Conservation (phyloP, 2,797 vertebrate genomes). For the Phyllotis vaccarum region DNA sequence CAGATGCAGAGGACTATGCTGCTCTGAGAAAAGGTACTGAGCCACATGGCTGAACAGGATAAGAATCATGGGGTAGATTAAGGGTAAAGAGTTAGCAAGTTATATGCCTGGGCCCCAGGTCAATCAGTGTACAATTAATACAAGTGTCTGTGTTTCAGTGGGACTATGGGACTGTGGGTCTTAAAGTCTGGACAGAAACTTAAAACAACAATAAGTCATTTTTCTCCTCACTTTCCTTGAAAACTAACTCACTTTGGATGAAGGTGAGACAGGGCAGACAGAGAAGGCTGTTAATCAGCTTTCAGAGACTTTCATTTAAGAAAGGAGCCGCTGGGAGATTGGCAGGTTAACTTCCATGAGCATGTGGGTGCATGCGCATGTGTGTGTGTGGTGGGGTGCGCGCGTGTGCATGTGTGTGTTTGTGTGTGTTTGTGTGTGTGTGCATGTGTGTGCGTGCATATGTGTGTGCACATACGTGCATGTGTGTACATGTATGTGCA, state of each 20-base stretch:
- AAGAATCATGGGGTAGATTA: too few species aligned
- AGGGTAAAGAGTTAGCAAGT: too few species aligned
- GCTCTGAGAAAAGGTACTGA: too few species aligned
- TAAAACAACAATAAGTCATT: too few species aligned
- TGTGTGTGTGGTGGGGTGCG: not conserved
- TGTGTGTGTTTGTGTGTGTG: fast-evolving
- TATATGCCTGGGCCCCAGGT: too few species aligned
- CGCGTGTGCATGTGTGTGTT: fast-evolving
- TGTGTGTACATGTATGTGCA: not conserved
- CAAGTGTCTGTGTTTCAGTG: too few species aligned
- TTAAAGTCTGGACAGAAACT: too few species aligned
- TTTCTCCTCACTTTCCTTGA: not conserved
- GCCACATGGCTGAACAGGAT: too few species aligned
- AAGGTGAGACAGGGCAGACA: not conserved
- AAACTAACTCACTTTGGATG: not conserved
- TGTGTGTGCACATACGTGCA: too few species aligned
- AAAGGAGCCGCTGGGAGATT: not conserved
- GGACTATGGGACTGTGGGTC: too few species aligned
- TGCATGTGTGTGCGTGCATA: not conserved
- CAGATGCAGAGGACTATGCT: too few species aligned
- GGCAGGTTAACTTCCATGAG: not conserved
- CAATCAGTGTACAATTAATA: too few species aligned
- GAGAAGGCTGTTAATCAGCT: not conserved
- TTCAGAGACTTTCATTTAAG: not conserved
- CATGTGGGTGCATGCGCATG: fast-evolving